Evolutionary conservation across 2,797 vertebrate genomes (phyloP), one percentile per base, ranked within the genome.

Genomic region (Adrianichthys oophorus): DNA sequence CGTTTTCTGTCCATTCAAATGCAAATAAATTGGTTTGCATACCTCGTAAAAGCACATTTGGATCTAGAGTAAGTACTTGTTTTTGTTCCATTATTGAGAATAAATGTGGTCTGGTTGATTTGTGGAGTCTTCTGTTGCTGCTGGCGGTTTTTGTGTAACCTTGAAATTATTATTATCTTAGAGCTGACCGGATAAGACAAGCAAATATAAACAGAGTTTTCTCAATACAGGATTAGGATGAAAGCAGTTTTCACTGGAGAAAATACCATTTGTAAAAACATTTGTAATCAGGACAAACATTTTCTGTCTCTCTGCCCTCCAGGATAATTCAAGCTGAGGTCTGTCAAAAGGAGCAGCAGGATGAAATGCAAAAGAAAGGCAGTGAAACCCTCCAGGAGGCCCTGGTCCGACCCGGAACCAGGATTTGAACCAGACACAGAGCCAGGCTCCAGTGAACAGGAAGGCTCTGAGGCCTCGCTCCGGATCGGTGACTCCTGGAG

Each of bases 301-400:
- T 10, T 12, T 3, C 8, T 32, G 32, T 32, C 2, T 26, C 26
- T 32, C 32, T 32, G 32, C 58, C 23, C 37, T 65, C 15, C 65
- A 84, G 84, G 62, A 40, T 50, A 41, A 6, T 59, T 47, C 16
- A 61, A 73, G 52, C 54, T 59, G 56, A 68, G 62, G 63, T 55
- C 21, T 32, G 29, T 4, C 10, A 55, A 41, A 53, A 71, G 54
- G 54, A 65, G 70, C 60, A 65, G 61, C 68, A 85, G 68, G 52
- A 99, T 99, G 97, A 99, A 98, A 90, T 91, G 94, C 83, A 99
- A 97, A 87, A 90, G 83, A 64, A 95, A 95, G 81, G 90, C 92
- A 6, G 85, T 80, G 41, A 94, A 93, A 86, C 70, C 85, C 45
- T 89, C 85, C 79, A 86, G 89, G 65, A 91, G 81, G 65, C 71